Base-by-base conservation (phyloP, 1,140 invertebrate species). In the Bombus superbus region DNA sequence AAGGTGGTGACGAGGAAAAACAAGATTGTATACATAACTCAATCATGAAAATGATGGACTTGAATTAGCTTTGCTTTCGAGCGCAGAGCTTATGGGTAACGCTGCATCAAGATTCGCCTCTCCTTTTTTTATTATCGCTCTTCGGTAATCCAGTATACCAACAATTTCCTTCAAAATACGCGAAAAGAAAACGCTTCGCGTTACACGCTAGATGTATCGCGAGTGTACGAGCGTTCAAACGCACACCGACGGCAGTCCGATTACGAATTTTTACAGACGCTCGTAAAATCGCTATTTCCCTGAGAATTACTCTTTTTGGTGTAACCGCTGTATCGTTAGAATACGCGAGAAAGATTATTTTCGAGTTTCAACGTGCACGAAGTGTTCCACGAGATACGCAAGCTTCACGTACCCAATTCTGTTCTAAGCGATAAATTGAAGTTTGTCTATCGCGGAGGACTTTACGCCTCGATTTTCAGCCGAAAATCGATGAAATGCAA, bases 251-350 rank as follows among this genome's bases (percentile, higher is more conserved):
- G 35, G 68, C 32, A 25, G 32, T n/a, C 47, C 64, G 53, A 88
- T 71, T 32, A 75, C 73, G 64, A 79, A 88, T 88, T 89, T 83
- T 82, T 86, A 72, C 53, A 53, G 62, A 10, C 42, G 25, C 42
- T 81, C 64, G 62, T 64, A 81, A 85, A 88, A 86, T 57, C 35
- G 57, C 68, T 13, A 81, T 73, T 69, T 82, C 57, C 28, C 0
- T 2, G 10, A 59, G 18, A 71, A 69, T 44, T 38, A 4, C 71
- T 6, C 0, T 18, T 25, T 42, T 11, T 25, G 28, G 9, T 64
- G 62, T 35, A 42, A 42, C 11, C 35, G 10, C 13, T 6, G 62
- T 9, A n/a, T 13, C 69, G 22, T 59, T 69, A 35, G 57, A 77
- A 3, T 44, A 5, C 15, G 4, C 18, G 25, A 13, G 2, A 15